Conservation (phyloP, 1,140 invertebrate genomes). For the Drosophila mayri region DNA sequence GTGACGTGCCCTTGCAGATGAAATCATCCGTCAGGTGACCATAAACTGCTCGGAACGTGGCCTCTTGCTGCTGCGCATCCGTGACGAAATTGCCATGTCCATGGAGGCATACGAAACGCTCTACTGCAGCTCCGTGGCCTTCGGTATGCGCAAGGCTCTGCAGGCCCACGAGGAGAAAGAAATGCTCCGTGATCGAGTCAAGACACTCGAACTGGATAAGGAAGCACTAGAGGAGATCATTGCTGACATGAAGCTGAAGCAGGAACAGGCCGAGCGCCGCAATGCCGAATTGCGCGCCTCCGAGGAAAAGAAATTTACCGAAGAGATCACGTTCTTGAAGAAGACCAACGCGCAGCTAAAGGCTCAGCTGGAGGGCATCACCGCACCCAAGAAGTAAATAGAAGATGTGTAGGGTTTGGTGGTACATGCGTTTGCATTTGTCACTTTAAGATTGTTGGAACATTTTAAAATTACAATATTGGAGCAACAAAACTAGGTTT, state of each 20-base stretch:
- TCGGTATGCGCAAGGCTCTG: conserved; percentile 98
- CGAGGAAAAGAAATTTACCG: conserved; percentile 95
- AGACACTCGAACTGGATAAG: conserved; percentile 89
- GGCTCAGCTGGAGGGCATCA: conserved; percentile 96
- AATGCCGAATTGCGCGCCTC: conserved; percentile 93
- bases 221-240: conserved; percentile 91
- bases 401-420: conserved; percentile 5
- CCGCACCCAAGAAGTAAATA: conserved; percentile 94
- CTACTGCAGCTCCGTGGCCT: conserved; percentile 98
- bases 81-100: conserved; percentile 98
- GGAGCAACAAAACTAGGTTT: conserved; percentile 39
- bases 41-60: conserved; percentile 99
- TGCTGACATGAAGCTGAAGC: conserved; percentile 92
- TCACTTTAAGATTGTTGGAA: conserved; percentile 52
- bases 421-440: conserved; percentile 46
- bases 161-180: conserved; percentile 90
- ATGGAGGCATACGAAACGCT: conserved; percentile 96
- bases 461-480: conserved; percentile 53
- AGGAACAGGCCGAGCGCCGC: conserved; percentile 93
- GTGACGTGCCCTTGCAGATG: conserved; percentile 87
- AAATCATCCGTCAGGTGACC: conserved; percentile 97
- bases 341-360: conserved; percentile 97
- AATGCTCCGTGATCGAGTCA: conserved; percentile 87
- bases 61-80: conserved; percentile 94
- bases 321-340: conserved; percentile 96